phyloP scores from a whole-genome alignment of 2,888 invertebrate genomes.

The Graphium colonna region DNA sequence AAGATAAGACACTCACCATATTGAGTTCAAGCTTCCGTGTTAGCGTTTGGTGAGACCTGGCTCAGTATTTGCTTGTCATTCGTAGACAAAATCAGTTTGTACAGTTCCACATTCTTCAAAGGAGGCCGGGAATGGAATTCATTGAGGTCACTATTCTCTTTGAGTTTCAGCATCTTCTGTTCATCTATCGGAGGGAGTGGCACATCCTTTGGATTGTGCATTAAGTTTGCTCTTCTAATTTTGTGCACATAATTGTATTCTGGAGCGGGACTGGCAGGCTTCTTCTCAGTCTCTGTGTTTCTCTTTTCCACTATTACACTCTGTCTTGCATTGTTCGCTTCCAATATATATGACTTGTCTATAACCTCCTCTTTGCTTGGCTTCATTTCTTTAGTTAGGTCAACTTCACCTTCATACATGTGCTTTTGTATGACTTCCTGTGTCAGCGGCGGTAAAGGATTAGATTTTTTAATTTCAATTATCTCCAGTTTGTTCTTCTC shows the following conservation, averaged over 20 bases:
- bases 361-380: constrained; percentile 27
- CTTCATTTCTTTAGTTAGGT: constrained; percentile 22
- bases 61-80: constrained; percentile 40
- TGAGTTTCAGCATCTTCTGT: constrained; percentile 56
- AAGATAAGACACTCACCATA: constrained; percentile 3
- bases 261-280: constrained; percentile 38
- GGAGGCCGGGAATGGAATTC: constrained; percentile 49
- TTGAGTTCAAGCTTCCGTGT: constrained; percentile 2
- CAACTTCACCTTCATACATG: constrained; percentile 33
- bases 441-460: constrained; percentile 62
- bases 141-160: constrained; percentile 43
- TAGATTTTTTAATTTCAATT: too few species aligned
- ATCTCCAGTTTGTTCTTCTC: constrained; percentile 55
- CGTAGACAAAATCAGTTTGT: constrained; percentile 65
- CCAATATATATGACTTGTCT: constrained; percentile 64
- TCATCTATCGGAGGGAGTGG: constrained; percentile 64
- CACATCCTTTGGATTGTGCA: constrained; percentile 43
- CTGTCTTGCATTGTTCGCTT: constrained; percentile 67
- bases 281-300: constrained; percentile 34
- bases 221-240: constrained; percentile 61
- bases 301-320: constrained; percentile 69
- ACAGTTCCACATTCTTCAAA: constrained; percentile 61
- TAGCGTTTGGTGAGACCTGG: constrained; percentile 21
- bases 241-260: constrained; percentile 68
- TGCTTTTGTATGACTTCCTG: constrained; percentile 58